Conservation (phyloP, 92 coral and sea anemone genomes). For the Epizoanthus stellaris region DNA sequence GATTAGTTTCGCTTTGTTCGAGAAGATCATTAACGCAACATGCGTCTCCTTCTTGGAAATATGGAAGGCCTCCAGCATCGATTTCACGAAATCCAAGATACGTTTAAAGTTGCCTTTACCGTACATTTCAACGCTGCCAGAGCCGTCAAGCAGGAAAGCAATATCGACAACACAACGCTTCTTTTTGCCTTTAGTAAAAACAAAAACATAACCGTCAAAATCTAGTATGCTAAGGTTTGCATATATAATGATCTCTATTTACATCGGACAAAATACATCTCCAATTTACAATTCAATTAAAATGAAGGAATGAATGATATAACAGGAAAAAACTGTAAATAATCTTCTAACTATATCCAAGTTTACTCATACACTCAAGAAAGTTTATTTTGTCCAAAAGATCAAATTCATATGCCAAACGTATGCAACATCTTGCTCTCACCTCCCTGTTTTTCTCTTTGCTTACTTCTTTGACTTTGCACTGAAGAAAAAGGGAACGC, state of each 20-base stretch:
- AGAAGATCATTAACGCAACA: conserved; percentile 82
- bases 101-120: conserved; percentile 91
- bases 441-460: too few relatives aligned
- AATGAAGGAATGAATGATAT: too few relatives aligned
- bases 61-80: conserved; percentile 70
- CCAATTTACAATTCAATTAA: too few relatives aligned
- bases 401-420: too few relatives aligned
- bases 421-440: too few relatives aligned
- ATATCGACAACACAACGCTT: conserved; percentile 72
- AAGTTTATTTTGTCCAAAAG: too few relatives aligned
- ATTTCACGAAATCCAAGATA: conserved; percentile 77
- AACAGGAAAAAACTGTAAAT: background rate
- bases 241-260: background rate
- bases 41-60: conserved; percentile 85
- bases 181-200: conserved; percentile 73
- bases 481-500: too few relatives aligned
- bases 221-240: background rate
- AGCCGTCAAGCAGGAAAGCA: conserved; percentile 91
- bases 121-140: conserved; percentile 94
- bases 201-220: background rate
- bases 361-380: too few relatives aligned
- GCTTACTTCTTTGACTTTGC: too few relatives aligned
- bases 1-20: conserved; percentile 66
- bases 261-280: too few relatives aligned
- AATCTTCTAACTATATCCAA: too few relatives aligned